phyloP scores from a whole-genome alignment of 2,113 vertebrate species.

The Chascanopsetta lugubris region DNA sequence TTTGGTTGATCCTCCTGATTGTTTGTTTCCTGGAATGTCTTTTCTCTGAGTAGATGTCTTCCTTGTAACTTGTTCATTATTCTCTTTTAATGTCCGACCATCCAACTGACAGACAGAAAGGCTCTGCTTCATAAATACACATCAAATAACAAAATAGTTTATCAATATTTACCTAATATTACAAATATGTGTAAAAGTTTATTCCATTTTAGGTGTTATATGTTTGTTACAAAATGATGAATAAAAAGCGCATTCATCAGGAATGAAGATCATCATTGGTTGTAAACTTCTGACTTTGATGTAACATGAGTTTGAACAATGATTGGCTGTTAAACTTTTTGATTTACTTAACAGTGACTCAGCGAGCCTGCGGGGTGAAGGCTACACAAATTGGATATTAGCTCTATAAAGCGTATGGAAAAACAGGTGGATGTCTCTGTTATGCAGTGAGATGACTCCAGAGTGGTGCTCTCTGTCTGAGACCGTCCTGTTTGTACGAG shows the following conservation, averaged over 20 bases:
- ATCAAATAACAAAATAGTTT: too few species aligned
- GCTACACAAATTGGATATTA: conserved; percentile 33
- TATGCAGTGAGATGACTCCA: neutral
- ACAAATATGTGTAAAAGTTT: too few species aligned
- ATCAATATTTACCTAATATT: too few species aligned
- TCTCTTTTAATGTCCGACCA: neutral
- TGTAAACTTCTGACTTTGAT: neutral
- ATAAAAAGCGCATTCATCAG: too few species aligned
- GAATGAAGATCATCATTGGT: too few species aligned
- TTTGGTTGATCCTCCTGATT: neutral
- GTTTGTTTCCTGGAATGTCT: neutral
- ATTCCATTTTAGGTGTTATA: too few species aligned
- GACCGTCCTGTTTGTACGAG: neutral
- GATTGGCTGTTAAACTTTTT: too few species aligned
- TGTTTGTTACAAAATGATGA: too few species aligned
- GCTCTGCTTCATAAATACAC: too few species aligned
- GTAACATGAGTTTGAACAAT: neutral
- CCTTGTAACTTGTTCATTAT: neutral
- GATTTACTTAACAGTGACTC: neutral
- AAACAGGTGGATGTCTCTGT: neutral
- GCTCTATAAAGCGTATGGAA: conserved; percentile 15
- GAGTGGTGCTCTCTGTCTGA: too few species aligned
- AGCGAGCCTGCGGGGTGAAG: neutral
- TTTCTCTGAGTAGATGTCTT: neutral
- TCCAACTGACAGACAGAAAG: too few species aligned